Base-by-base conservation (phyloP, 2,113 vertebrate species). In the Oryzias curvinotus region DNA sequence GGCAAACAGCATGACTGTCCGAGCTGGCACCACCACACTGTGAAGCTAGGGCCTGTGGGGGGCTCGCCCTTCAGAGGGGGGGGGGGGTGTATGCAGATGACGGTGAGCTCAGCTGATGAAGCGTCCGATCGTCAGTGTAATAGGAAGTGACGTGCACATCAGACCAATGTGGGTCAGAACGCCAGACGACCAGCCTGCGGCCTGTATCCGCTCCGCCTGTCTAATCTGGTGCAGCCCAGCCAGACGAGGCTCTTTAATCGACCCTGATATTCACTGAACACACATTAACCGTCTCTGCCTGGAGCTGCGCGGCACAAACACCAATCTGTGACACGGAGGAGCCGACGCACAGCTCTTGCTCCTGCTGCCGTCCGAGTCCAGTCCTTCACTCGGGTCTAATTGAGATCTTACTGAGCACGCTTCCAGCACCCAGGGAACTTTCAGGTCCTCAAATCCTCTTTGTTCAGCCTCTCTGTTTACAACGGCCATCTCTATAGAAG, bases 261-360 rank as follows among this genome's bases (percentile, higher is more conserved):
- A 92, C 92, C 92, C 92, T 91, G 91, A 94, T 95, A 93, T 91
- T 93, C 92, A 95, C 52, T 94, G 93, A 96, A 86, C 92, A 93
- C 90, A 77, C 80, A 82, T 84, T 82, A 36, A 82, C 5, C 78
- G 45, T 79, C 78, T 64, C 49, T 50, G 36, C 8, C 65, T 63
- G 75, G 50, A 51, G 46, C 79, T 73, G 54, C 26, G 49, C 5
- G 69, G 63, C 59, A 8, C 76, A 75, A 55, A 54, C 63, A 43
- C 68, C 48, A 36, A 50, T 50, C 42, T 14, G 52, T 51, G 62
- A 60, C 17, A 17, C 57, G 54, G 7, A 17, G 25, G 54, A 62
- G 19, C 18, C 16, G 7, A 7, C 26, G 26, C 17, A 3, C 10
- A 5, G 21, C 7, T 5, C 15, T 23, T 18, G 14, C 44, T 44